These are phyloP conservation scores for Neomorphus geoffroyi DNA, from an alignment of 2,797 vertebrate species.

Conservation along the genomic window DNA sequence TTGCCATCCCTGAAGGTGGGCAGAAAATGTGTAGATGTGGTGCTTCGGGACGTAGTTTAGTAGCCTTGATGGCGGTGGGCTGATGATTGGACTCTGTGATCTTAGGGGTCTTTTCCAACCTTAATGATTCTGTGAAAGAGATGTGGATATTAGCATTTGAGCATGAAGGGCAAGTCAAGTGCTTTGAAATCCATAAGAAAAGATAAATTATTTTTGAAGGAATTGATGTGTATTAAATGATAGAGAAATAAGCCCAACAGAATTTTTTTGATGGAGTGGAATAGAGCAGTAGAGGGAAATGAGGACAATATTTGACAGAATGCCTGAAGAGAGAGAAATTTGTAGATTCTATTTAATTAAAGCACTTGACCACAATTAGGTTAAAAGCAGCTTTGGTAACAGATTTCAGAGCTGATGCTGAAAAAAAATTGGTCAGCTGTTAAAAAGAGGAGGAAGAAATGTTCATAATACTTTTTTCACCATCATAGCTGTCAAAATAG, in stretches of 20 bases:
- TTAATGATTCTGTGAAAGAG: neutral
- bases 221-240: neutral
- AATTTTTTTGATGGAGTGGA: neutral
- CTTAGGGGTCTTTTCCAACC: no score
- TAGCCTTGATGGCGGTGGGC: no score
- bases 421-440: neutral
- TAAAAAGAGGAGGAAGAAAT: neutral
- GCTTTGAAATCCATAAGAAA: neutral
- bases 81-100: no score
- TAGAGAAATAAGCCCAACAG: neutral
- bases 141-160: neutral
- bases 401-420: neutral
- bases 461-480: neutral
- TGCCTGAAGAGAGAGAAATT: neutral
- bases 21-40: no score
- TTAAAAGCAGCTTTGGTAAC: neutral
- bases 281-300: neutral
- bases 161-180: neutral
- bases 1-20: no score
- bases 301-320: neutral
- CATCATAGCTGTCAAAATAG: neutral
- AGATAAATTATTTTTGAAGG: neutral
- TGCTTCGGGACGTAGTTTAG: no score
- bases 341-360: neutral
- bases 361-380: neutral